A percentile compares a stretch with the other conserved stretches of the same genome.
phyloP scores from a whole-genome alignment of 2,797 vertebrate species.

The Platyrinchus mystaceus region DNA sequence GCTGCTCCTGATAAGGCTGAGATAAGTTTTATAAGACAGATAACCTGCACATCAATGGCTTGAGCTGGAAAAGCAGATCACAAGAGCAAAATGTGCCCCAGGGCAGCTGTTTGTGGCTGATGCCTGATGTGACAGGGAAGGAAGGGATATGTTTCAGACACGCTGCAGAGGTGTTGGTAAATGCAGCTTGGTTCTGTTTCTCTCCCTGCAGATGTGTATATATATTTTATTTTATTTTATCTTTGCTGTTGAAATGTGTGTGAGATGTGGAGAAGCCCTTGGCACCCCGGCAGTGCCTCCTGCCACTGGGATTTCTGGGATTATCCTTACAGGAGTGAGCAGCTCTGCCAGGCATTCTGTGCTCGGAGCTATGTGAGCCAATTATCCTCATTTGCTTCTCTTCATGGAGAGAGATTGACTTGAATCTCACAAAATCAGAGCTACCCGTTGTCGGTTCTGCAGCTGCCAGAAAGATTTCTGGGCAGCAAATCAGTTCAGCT shows the following conservation, averaged over 20 bases:
- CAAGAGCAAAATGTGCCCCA: background rate
- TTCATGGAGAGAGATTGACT: background rate
- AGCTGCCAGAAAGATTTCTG: background rate
- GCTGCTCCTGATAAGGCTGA: background rate
- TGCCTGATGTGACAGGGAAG: background rate
- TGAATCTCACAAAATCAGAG: background rate
- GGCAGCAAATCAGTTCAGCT: background rate
- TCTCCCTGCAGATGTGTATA: background rate
- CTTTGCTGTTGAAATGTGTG: background rate
- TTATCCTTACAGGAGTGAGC: fast-evolving
- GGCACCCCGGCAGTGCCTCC: fast-evolving
- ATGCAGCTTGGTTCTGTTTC: background rate
- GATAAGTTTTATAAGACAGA: background rate
- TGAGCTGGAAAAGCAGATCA: background rate
- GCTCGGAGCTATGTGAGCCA: background rate
- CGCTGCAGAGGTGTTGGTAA: background rate
- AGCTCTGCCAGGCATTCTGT: background rate
- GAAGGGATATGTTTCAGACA: background rate
- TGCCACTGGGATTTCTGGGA: background rate
- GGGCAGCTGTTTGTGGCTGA: background rate
- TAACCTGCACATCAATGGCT: background rate
- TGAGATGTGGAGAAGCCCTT: background rate
- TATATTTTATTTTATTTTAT: background rate
- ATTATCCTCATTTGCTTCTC: background rate
- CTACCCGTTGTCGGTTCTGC: background rate